These are phyloP conservation scores for Geotrupes spiniger DNA, from an alignment of 2,888 invertebrate genomes.

Conservation along the genomic window DNA sequence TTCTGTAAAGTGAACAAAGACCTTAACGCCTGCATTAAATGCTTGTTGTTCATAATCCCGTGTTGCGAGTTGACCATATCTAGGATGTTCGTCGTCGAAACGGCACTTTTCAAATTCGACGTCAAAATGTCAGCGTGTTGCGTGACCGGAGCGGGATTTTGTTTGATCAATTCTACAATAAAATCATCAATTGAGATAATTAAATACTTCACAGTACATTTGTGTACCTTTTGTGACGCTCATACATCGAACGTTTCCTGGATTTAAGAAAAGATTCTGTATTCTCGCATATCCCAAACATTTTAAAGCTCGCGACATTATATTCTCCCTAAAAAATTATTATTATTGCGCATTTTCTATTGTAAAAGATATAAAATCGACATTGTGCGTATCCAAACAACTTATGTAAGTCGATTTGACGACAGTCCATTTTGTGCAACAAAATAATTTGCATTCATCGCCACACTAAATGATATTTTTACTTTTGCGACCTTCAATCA, in stretches of 20 bases:
- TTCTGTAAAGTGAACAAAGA: slow-evolving; percentile 58
- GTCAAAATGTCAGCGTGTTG: slow-evolving; percentile 50
- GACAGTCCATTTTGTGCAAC: too few species aligned
- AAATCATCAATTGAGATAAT: slow-evolving; percentile 1
- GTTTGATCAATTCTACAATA: slow-evolving; percentile 13
- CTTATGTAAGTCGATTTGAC: too few species aligned
- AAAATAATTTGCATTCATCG: too few species aligned
- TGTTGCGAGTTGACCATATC: slow-evolving; percentile 49
- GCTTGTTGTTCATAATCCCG: slow-evolving; percentile 54
- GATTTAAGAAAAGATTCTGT: background rate
- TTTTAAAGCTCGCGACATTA: slow-evolving; percentile 2
- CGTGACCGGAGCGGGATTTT: background rate
- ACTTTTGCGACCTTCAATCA: slow-evolving; percentile 13
- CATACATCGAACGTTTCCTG: too few species aligned
- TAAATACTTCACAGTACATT: slow-evolving; percentile 1
- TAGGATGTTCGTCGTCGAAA: slow-evolving; percentile 50
- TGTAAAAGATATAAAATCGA: too few species aligned
- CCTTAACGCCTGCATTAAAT: slow-evolving; percentile 57
- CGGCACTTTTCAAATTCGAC: slow-evolving; percentile 51
- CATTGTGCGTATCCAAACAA: too few species aligned
- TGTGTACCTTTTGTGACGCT: slow-evolving; percentile 5
- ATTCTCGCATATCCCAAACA: background rate
- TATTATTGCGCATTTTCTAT: too few species aligned
- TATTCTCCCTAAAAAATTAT: too few species aligned
- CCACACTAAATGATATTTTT: slow-evolving; percentile 1